Base-by-base conservation (phyloP, 2,888 invertebrate genomes). In the Harpalus rubripes region DNA sequence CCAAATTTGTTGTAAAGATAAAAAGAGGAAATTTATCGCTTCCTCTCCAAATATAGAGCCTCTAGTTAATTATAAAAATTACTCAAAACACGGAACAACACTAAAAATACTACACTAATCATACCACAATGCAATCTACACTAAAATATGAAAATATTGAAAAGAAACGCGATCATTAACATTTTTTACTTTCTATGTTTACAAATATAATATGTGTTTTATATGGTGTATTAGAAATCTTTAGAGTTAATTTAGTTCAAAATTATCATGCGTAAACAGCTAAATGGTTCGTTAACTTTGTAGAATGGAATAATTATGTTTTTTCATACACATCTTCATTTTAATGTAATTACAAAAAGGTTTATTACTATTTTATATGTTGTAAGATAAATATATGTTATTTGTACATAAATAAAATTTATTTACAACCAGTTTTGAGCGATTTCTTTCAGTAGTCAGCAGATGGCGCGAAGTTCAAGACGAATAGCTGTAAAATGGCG, bases 381-480 rank as follows among this genome's bases (percentile, higher is more conserved):
- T 32, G 5, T 32, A 32, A 0, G 32, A 32, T 22, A 15, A 59
- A 59, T 59, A 59, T 59, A 59, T 15, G 59, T 59, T 22, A 22
- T 22, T 22, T 22, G 22, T 22, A 3, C 3, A 22, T 3, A 22
- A 22, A 22, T 5, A 32, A 32, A 32, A 32, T 0, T 4, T 6
- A 32, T 32, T 32, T 32, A 6, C 32, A 32, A 32, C 5, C 1
- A 32, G 41, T 61, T 81, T 68, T 26, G 32, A 72, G 65, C 44
- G 81, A 84, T 84, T 84, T 85, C 72, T 81, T 61, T 10, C 32
- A 7, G 44, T 32, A 78, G 52, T 81, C 85, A 85, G 84, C 84
- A 85, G 85, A 85, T 85, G 85, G 85, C 85, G 85, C 85, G 85
- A 84, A 85, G 80, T 85, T 85, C 84, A 84, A 85, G 81, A n/a